Evolutionary conservation across 2,888 invertebrate species (phyloP), one percentile per base, ranked within the genome.

Genomic region (Zaprionus obscuricornis): DNA sequence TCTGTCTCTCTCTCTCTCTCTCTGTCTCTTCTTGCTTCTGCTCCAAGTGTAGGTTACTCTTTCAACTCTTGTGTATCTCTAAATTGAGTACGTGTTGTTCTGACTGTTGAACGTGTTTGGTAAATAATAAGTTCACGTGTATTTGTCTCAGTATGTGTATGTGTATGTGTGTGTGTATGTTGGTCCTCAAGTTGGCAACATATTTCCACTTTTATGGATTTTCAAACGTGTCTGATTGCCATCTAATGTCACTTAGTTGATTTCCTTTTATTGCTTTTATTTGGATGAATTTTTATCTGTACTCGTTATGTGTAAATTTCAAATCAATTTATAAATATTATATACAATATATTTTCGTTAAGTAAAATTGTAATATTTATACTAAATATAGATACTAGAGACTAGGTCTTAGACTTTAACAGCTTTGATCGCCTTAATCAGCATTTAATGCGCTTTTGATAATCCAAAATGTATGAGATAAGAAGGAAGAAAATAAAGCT

Each of bases 71-170:
- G 66, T 74, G 72, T 66, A 47, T 52, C 66, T 74, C 75, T 59
- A 83, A 83, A 79, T 79, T 79, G 79, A 74, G 79, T 79, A 81
- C 79, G 79, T 83, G 79, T 81, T 83, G 74, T 83, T 76, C 84
- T 79, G 56, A 65, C 72, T 64, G 47, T 50, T 66, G 84, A 64
- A 79, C 79, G 84, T 79, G 79, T 83, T 79, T 65, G 78, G 79
- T 83, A 79, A 83, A 79, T 79, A 76, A 76, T 74, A 68, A 66
- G 56, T 67, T 54, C 74, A 82, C 71, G 57, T 64, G 51, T 56
- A 11, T 45, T 10, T 6, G 43, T 27, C 8, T 14, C 6, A 2
- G 7, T 36, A n/a, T 47, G 24, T 18, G 1, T 40, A 18, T 34
- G 20, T 33, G 26, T 33, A 26, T 62, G 29, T 47, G 40, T 31